Percentiles rank a stretch among this genome's conserved stretches.
phyloP scores from a whole-genome alignment of 2,888 invertebrate genomes.

The Andrena chrysosceles region DNA sequence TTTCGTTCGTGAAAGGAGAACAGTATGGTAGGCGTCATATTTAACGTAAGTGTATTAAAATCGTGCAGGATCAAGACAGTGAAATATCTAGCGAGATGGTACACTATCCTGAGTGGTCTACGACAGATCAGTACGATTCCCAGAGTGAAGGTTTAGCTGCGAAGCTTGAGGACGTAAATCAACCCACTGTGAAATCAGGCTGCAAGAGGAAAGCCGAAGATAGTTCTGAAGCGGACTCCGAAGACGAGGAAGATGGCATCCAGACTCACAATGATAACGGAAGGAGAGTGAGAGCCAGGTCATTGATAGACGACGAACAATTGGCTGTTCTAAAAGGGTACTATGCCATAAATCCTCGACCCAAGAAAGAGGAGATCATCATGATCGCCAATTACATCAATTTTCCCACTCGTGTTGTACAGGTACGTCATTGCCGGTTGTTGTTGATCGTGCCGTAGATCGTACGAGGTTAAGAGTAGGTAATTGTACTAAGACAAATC shows the following conservation, averaged over 20 bases:
- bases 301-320: conserved; percentile 97
- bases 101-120: conserved; percentile 79
- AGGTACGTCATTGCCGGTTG: conserved; percentile 65
- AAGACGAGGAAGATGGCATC: conserved; percentile 85
- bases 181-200: conserved; percentile 64
- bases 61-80: conserved; percentile 90
- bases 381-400: conserved; percentile 92
- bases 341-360: conserved; percentile 95
- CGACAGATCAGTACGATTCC: conserved; percentile 82
- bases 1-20: neutral
- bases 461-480: neutral
- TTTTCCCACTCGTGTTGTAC: conserved; percentile 86
- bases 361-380: conserved; percentile 96
- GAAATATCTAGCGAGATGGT: conserved; percentile 83
- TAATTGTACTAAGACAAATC: neutral
- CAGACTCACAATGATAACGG: conserved; percentile 78
- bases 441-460: neutral
- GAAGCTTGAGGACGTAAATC: conserved; percentile 89
- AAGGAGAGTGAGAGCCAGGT: conserved; percentile 95
- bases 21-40: neutral
- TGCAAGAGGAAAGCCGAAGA: conserved; percentile 74
- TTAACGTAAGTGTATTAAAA: neutral
- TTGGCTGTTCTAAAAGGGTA: conserved; percentile 94
- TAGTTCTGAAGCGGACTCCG: conserved; percentile 69
- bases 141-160: conserved; percentile 92